Evolutionary conservation across 92 coral and sea anemone genomes (phyloP).

Genomic region (Montipora capitata): DNA sequence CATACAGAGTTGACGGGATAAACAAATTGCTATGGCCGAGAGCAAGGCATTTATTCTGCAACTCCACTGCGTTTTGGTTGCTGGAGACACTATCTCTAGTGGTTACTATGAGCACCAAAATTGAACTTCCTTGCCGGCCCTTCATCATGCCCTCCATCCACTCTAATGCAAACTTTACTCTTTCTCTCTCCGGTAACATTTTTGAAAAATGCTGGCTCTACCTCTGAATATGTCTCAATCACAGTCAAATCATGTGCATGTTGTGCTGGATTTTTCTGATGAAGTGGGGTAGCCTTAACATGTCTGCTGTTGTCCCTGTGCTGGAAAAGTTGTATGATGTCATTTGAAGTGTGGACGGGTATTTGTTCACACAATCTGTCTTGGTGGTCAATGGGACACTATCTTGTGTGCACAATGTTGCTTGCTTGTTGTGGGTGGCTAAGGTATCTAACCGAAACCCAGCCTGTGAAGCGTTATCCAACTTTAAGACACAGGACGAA

Average conservation of each 20-base stretch:
- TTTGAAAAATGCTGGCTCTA: slow-evolving; percentile 55
- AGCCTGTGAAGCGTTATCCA: not conserved
- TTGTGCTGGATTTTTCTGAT: slow-evolving; percentile 68
- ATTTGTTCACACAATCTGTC: slow-evolving; percentile 64
- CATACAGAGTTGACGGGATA: slow-evolving; percentile 29
- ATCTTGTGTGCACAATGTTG: too few relatives aligned
- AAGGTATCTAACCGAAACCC: slow-evolving; percentile 76
- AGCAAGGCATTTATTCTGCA: slow-evolving; percentile 53
- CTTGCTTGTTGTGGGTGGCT: slow-evolving; percentile 67
- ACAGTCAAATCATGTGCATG: slow-evolving; percentile 55
- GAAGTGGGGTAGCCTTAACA: slow-evolving; percentile 66
- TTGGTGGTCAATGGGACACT: slow-evolving; percentile 34
- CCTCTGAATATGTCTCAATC: slow-evolving; percentile 21
- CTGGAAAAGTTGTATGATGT: slow-evolving; percentile 62
- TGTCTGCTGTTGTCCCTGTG: slow-evolving; percentile 55
- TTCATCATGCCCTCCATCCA: slow-evolving; percentile 67
- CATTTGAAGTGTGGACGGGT: slow-evolving; percentile 67
- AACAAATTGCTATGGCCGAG: slow-evolving; percentile 38
- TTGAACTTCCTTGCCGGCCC: slow-evolving; percentile 70
- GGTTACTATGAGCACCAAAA: slow-evolving; percentile 35
- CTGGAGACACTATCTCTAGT: slow-evolving; percentile 29
- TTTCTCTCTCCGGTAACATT: slow-evolving; percentile 35
- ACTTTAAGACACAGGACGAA: too few relatives aligned
- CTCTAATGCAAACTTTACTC: not conserved
- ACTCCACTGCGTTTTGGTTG: slow-evolving; percentile 31